Percentiles rank a stretch among this genome's conserved stretches.
Evolutionary conservation across 2,888 invertebrate species (phyloP).

Genomic region (Vesta saturnalis): DNA sequence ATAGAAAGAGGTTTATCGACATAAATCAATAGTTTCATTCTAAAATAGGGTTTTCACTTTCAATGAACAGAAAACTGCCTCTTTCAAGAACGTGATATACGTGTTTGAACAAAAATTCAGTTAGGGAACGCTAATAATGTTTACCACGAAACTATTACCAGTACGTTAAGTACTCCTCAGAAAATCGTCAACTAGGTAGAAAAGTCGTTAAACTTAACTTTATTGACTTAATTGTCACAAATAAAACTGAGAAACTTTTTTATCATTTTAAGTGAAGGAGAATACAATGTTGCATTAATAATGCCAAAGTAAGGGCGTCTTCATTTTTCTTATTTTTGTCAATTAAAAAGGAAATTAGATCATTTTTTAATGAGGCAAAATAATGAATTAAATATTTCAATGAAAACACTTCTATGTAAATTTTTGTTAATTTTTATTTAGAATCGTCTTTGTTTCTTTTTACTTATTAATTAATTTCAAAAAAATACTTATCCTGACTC

Average conservation of each 20-base stretch:
- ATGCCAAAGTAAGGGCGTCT: not conserved
- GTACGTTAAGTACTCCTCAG: conserved; percentile 48
- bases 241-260: not conserved
- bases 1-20: no score
- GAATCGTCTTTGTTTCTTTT: no score
- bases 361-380: conserved; percentile 6
- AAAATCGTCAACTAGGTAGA: conserved; percentile 51
- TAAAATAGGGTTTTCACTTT: no score
- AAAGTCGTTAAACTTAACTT: conserved; percentile 47
- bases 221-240: conserved; percentile 36
- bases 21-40: no score
- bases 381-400: not conserved
- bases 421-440: conserved; percentile 8
- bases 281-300: conserved; percentile 9
- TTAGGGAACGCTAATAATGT: conserved; percentile 51
- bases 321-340: conserved; percentile 9
- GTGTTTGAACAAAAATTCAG: conserved; percentile 21
- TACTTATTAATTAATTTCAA: no score
- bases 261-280: conserved; percentile 2
- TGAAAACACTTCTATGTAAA: not conserved
- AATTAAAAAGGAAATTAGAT: conserved; percentile 16
- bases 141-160: conserved; percentile 52
- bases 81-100: conserved; percentile 19
- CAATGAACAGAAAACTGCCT: not conserved
- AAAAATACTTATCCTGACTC: no score